Base-by-base conservation (phyloP, 2,888 invertebrate genomes). In the Polyploca ridens region DNA sequence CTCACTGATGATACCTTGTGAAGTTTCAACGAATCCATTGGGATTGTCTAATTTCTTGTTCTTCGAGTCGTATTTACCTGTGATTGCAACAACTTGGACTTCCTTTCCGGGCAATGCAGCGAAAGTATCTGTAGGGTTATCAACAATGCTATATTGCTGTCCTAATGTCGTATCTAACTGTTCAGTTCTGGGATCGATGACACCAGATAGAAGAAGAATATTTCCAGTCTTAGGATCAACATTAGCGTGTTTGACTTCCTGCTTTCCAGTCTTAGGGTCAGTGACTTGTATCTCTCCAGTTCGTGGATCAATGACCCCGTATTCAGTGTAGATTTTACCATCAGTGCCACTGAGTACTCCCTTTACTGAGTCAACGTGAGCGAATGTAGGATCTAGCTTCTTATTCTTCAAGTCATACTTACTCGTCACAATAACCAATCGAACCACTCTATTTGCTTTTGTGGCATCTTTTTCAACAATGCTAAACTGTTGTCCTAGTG, bases 381-480 rank as follows among this genome's bases (percentile, higher is more conserved):
- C 94, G 64, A 95, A 95, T 4, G 94, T 91, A 57, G 95, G 95
- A 69, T 94, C 94, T 11, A 93, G 74, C 69, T 93, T 94, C 73
- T 87, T 94, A 58, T 76, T 85, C 77, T 95, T 95, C 38, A 95
- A 87, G 77, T 96, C 95, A 74, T 94, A 95, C 80, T 94, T 95
- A 68, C 95, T 95, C 57, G 95, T 95, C 35, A 95, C 93, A 0
- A 95, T 94, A 66, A 95, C 92, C 64, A 95, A 81, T 81, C 95
- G 94, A 0, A 95, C 94, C 86, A 93, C 94, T 74, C 94, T 86
- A 68, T 96, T 96, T 0, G 96, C 96, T 73, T 95, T 95, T 0
- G 95, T 95, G 58, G 96, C 96, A 69, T 96, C 95, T 79, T 96
- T 95, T 66, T 96, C 96, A 3, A 95, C 95, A 61, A 96, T 94